Conservation (phyloP, 2,888 invertebrate genomes). For the Xanthorhoe spadicearia region DNA sequence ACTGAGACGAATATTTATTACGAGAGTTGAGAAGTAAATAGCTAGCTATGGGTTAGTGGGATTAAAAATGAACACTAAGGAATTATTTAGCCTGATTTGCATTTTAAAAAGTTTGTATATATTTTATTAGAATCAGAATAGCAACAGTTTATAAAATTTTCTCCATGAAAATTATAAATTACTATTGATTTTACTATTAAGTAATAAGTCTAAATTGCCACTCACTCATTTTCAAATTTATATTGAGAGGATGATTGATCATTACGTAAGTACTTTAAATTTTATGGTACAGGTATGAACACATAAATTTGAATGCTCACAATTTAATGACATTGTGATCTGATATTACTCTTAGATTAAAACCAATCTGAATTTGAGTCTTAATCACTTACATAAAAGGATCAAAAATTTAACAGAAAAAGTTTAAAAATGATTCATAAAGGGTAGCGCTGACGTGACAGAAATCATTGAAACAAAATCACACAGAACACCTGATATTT, state of each 20-base stretch:
- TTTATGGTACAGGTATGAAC: too few species aligned
- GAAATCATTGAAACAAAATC: slow-evolving; percentile 4
- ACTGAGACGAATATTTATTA: slow-evolving; percentile 57
- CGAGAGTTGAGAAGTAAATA: slow-evolving; percentile 25
- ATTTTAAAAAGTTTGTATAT: too few species aligned
- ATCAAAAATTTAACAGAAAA: slow-evolving; percentile 11
- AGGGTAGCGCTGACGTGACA: slow-evolving; percentile 32
- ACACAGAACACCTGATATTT: too few species aligned
- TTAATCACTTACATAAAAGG: slow-evolving; percentile 15
- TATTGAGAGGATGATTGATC: too few species aligned
- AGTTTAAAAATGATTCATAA: background rate
- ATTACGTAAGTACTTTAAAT: too few species aligned
- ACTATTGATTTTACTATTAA: too few species aligned
- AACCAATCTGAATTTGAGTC: slow-evolving; percentile 19
- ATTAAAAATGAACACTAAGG: background rate
- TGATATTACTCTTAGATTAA: slow-evolving; percentile 9
- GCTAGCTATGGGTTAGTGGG: slow-evolving; percentile 1
- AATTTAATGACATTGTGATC: background rate
- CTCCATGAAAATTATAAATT: too few species aligned
- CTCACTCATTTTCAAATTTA: too few species aligned
- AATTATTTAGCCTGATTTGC: background rate
- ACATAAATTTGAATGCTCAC: too few species aligned
- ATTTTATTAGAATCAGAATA: too few species aligned
- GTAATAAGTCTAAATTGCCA: too few species aligned
- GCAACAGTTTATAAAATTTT: too few species aligned